A percentile compares a stretch with the other conserved stretches of the same genome.
Conservation (phyloP, 1,140 invertebrate species). For the Euura saliciscinereae region DNA sequence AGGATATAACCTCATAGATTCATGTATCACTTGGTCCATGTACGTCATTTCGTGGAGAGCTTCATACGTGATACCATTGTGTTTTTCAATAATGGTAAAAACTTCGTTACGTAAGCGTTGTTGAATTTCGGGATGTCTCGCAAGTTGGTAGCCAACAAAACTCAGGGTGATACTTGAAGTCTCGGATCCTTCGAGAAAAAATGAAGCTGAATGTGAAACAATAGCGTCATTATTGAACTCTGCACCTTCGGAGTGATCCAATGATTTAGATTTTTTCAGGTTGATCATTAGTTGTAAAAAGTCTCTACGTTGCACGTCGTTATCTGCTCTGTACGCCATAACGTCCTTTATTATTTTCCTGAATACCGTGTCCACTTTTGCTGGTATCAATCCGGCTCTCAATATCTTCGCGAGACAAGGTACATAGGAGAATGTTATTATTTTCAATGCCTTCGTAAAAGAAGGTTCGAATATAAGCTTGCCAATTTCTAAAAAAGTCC, state of each 20-base stretch:
- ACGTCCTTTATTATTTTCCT: conserved; percentile 20
- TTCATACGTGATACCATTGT: conserved; percentile 31
- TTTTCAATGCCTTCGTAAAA: not conserved
- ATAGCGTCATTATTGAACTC: conserved; percentile 19
- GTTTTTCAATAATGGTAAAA: conserved; percentile 36
- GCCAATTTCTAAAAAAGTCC: conserved; percentile 28
- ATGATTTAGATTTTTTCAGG: conserved; percentile 24
- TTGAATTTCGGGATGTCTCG: conserved; percentile 56
- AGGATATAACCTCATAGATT: conserved; percentile 30
- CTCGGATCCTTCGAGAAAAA: conserved; percentile 57
- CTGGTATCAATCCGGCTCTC: conserved; percentile 20
- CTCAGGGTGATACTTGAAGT: conserved; percentile 56
- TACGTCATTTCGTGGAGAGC: conserved; percentile 34
- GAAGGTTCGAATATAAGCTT: conserved; percentile 29
- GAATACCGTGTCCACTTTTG: conserved; percentile 29
- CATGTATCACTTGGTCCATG: conserved; percentile 33
- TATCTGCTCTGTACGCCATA: not conserved
- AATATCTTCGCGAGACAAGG: conserved; percentile 24
- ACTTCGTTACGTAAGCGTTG: conserved; percentile 57
- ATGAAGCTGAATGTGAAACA: conserved; percentile 35
- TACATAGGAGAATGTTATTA: conserved; percentile 10
- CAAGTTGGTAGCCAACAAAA: conserved; percentile 37
- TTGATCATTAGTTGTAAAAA: conserved; percentile 36
- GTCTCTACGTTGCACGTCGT: conserved; percentile 26
- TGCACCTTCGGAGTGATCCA: conserved; percentile 35